Evolutionary conservation across 2,797 vertebrate genomes (phyloP), one percentile per base, ranked within the genome.

Genomic region (Smutsia temminckii): DNA sequence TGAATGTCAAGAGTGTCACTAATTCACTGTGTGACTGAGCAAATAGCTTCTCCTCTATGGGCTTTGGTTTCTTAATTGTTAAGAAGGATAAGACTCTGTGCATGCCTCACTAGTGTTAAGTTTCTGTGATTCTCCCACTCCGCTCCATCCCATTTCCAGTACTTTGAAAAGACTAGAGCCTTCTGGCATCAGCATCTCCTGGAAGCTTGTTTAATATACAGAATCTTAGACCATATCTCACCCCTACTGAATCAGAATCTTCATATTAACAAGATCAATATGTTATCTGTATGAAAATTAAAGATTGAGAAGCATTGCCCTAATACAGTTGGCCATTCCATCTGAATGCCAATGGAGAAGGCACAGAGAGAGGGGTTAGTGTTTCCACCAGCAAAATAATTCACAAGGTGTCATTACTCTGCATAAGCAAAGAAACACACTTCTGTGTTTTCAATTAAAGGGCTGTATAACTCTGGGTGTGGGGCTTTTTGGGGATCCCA

Each of bases 401-500:
- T 91, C 40, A 63, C 13, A 66, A 61, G 51, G 3, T n/a, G 27
- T 17, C 27, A 27, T 40, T 85, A 16, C 37, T 94, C 12, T n/a
- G 8, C 32, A 34, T 89, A 27, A 96, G 74, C 72, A 66, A 83
- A 95, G 29, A 57, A 63, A 61, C 32, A 13, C 21, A 80, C 25
- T 8, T 84, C 74, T 53, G 46, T 32, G 32, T 93, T 83, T 95
- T 90, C 85, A 72, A 20, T 74, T 13, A 89, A 49, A 94, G 18
- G 20, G 8, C 21, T 34, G 16, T 8, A 51, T 16, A 88, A 61
- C 49, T 92, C 21, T 79, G 17, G 16, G 8, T 77, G 27, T 27
- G n/a, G 29, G 88, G 21, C 32, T 95, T 89, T 84, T 96, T 89
- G 80, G 53, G 96, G 51, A 94, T 37, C 21, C 23, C 9, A 61